These are phyloP conservation scores for Grammomys surdaster DNA, from an alignment of 2,113 vertebrate genomes.

Conservation along the genomic window DNA sequence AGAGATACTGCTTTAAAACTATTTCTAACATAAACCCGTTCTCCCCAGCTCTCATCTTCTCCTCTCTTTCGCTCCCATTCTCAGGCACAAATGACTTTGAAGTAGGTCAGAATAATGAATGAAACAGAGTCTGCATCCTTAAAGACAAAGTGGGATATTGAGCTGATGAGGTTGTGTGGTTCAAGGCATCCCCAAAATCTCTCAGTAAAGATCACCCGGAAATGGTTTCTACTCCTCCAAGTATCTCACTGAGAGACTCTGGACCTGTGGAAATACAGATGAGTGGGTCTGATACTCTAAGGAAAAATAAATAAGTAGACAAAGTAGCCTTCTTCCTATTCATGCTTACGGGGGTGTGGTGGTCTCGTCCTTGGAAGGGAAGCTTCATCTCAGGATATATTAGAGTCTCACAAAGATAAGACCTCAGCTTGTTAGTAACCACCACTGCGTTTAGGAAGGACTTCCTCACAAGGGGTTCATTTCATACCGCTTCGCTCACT, in stretches of 20 bases:
- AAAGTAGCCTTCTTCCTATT: slow-evolving; percentile 20
- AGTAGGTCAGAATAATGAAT: slow-evolving; percentile 73
- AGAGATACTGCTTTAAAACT: slow-evolving; percentile 71
- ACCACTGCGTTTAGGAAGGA: not conserved
- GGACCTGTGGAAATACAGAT: slow-evolving; percentile 11
- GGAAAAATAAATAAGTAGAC: slow-evolving; percentile 19
- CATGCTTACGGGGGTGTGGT: not conserved
- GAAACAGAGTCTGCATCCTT: slow-evolving; percentile 50
- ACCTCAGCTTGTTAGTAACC: not conserved
- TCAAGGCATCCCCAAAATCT: slow-evolving; percentile 61
- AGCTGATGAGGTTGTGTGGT: slow-evolving; percentile 72
- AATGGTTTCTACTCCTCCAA: slow-evolving; percentile 65
- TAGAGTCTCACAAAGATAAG: slow-evolving; percentile 23
- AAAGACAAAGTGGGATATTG: slow-evolving; percentile 63
- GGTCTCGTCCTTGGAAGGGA: not conserved
- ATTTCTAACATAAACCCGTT: slow-evolving; percentile 75
- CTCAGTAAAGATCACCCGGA: slow-evolving; percentile 24
- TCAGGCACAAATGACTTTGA: slow-evolving; percentile 69
- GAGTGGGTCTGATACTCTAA: slow-evolving; percentile 29
- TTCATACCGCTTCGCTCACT: not conserved
- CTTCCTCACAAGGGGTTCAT: slow-evolving; percentile 15
- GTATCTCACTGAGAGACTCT: slow-evolving; percentile 70
- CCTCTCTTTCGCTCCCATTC: slow-evolving; percentile 30
- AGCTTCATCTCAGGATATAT: not conserved
- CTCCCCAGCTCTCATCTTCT: not conserved